A percentile compares a stretch with the other conserved stretches of the same genome.
phyloP scores from a whole-genome alignment of 2,113 vertebrate species.

The Laticauda laticaudata region DNA sequence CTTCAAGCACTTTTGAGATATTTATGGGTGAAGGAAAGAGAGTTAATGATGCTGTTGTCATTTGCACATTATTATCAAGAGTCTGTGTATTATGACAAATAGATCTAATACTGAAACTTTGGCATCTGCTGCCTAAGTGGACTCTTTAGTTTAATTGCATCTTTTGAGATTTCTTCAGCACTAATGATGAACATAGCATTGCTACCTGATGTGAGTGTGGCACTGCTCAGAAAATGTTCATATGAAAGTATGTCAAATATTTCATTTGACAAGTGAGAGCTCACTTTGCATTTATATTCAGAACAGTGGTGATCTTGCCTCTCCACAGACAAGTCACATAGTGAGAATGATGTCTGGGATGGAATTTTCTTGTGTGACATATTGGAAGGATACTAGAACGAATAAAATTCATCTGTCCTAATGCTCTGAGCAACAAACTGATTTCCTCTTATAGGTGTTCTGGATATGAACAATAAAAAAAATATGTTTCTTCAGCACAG shows the following conservation, averaged over 20 bases:
- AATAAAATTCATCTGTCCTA: not conserved
- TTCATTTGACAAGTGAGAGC: constrained; percentile 10
- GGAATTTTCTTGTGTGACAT: constrained; percentile 22
- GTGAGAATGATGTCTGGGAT: not conserved
- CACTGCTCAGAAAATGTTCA: constrained; percentile 1
- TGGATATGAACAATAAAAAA: not conserved
- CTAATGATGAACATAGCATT: constrained; percentile 17
- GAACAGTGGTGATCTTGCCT: not conserved
- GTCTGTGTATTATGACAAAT: constrained; percentile 25
- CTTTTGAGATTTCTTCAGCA: constrained; percentile 4
- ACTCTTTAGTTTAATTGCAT: constrained; percentile 43
- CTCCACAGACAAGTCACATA: not conserved
- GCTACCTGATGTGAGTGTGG: not conserved
- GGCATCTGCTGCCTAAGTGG: constrained; percentile 15
- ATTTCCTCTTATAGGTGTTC: constrained; percentile 30
- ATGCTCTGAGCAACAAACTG: not conserved
- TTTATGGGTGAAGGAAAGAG: not conserved
- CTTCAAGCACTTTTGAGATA: not conserved
- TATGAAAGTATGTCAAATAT: not conserved
- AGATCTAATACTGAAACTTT: constrained; percentile 38
- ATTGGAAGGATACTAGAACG: not conserved
- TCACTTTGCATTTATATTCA: not conserved
- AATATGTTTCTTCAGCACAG: fast-evolving
- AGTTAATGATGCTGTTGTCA: constrained; percentile 35
- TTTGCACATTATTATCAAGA: constrained; percentile 15